Evolutionary conservation across 1,140 invertebrate species (phyloP), one percentile per base, ranked within the genome.

Genomic region (Acromyrmex echinatior): DNA sequence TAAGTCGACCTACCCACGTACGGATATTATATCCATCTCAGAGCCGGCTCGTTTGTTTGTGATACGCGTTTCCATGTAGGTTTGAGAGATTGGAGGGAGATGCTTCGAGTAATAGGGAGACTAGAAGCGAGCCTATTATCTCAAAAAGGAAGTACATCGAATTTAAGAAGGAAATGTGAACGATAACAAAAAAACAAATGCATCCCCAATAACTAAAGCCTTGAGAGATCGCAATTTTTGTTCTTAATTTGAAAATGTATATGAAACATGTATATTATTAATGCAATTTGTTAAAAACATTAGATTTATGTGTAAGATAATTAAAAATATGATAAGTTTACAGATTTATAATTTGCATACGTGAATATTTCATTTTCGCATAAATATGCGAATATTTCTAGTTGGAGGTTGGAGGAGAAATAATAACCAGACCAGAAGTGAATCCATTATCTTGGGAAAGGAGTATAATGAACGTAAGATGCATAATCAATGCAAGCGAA

Each of bases 1-100:
- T 91, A 88, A 91, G 90, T 88, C 90, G 87, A 79, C 58, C 89
- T 91, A 78, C 90, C 89, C 87, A 88, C 86, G 82, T 90, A 86
- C 65, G 81, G 89, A 86, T 87, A 85, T 90, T 89, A 86, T 65
- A 88, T 86, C 88, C 89, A 73, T 90, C 86, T 62, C 60, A 74
- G 81, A 39, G 62, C 71, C 10, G 18, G 12, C 62, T 81, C 45
- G n/a, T 56, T 82, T 66, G 86, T 71, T 80, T 66, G 51, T 70
- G 60, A 79, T 86, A 86, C 65, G 85, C 77, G 80, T 84, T 76
- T 84, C 56, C 80, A 84, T 76, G 80, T 74, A 62, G 70, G 70
- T 56, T 76, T 76, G 68, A 18, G 39, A 84, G 80, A 84, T 84
- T 84, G 80, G 80, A 74, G 70, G 58, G 80, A 76, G 39, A 84